These are phyloP conservation scores for Trachymyrmex cornetzi DNA, from an alignment of 1,140 invertebrate species.

Conservation along the genomic window DNA sequence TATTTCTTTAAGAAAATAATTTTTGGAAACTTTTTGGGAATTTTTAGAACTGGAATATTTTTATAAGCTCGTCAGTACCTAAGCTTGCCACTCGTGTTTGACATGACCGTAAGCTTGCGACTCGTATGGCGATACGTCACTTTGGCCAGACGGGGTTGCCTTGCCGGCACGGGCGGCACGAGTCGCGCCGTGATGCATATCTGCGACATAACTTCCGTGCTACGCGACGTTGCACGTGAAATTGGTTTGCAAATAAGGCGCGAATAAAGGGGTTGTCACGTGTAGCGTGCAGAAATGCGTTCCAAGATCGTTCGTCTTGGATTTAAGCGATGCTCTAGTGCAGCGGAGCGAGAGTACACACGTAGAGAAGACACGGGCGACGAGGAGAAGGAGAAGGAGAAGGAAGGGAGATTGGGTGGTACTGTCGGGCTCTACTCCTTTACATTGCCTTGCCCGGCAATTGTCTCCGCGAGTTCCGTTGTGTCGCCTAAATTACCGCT, in stretches of 20 bases:
- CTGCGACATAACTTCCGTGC: conserved; percentile 59
- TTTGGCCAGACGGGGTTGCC: conserved; percentile 36
- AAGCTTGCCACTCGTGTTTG: neutral
- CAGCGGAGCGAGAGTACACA: conserved; percentile 39
- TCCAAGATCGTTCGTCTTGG: conserved; percentile 73
- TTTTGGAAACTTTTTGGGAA: no score
- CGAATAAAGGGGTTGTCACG: conserved; percentile 57
- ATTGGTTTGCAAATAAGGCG: conserved; percentile 76
- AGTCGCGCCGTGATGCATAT: conserved; percentile 55
- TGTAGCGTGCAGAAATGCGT: conserved; percentile 66
- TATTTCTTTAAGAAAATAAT: neutral
- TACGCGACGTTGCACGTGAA: conserved; percentile 68
- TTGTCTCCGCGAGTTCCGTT: conserved; percentile 76
- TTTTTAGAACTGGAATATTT: neutral
- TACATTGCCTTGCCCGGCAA: conserved; percentile 65
- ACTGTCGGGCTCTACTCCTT: conserved; percentile 43
- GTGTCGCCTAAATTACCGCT: conserved; percentile 76
- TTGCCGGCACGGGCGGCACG: conserved; percentile 10
- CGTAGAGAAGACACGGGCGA: neutral
- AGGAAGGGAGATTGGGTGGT: conserved; percentile 4
- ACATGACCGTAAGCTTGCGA: conserved; percentile 27
- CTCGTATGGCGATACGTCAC: conserved; percentile 23
- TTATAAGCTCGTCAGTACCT: neutral
- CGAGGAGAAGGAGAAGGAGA: neutral
- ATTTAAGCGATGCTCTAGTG: conserved; percentile 71